Evolutionary conservation across 1,140 invertebrate genomes (phyloP), one percentile per base, ranked within the genome.

Genomic region (Psix sp.): DNA sequence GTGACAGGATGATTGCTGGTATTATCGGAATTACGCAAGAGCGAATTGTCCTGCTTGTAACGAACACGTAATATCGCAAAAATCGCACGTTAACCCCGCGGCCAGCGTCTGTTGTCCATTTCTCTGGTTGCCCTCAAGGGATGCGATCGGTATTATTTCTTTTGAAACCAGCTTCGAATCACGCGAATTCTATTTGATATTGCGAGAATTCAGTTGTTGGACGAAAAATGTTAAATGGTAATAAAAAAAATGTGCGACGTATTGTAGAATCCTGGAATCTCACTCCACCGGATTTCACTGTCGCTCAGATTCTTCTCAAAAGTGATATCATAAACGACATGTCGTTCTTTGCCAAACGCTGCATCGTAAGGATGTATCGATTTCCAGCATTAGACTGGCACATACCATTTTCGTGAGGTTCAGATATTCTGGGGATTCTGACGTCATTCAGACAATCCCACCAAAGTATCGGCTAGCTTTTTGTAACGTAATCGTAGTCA

Each of bases 1-100:
- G 78, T 82, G 83, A 85, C 83, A 85, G 82, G 81, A 82, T 82
- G 82, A 85, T 85, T 85, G 80, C 81, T 77, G 78, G 82, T 81
- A 85, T 85, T 85, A 85, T 80, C 77, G 76, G 78, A 82, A 85
- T 85, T 85, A 85, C 82, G 63, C 36, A 74, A 79, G 63, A 76
- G 75, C 78, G 78, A 83, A 83, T 83, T 80, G 78, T 75, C 68
- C 42, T 49, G 75, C 70, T 68, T 75, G 74, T 83, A 84, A 82
- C 80, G 78, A 84, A 82, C 80, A 81, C 77, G 80, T 77, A 80
- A 79, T 82, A 82, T 83, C 74, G 72, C 74, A 78, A 79, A 79
- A 83, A 83, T 78, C 74, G 75, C 76, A 71, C 77, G 74, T 81
- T 79, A 81, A 75, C 73, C 74, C 70, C 73, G 56, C 73, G 29